These are phyloP conservation scores for Ameiurus melas DNA, from an alignment of 2,113 vertebrate species.

Conservation along the genomic window DNA sequence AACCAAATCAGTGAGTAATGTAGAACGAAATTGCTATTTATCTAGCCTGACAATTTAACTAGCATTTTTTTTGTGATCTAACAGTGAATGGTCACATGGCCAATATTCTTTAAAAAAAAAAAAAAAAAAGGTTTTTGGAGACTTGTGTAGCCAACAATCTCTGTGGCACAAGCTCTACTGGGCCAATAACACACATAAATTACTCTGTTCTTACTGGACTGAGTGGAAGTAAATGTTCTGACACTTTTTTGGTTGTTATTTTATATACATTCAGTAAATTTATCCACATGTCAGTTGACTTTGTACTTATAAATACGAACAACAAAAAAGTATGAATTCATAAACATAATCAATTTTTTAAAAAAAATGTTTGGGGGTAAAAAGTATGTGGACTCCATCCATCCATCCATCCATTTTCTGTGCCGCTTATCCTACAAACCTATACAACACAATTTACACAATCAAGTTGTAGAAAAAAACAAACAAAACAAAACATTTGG, in stretches of 20 bases:
- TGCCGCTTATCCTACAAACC: too few species aligned
- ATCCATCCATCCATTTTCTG: too few species aligned
- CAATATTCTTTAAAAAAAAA: not conserved
- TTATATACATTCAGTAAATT: not conserved
- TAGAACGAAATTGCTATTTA: not conserved
- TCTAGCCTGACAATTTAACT: not conserved
- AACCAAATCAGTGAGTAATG: not conserved
- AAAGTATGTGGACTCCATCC: too few species aligned
- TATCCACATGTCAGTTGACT: too few species aligned
- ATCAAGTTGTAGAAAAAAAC: too few species aligned
- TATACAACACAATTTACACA: too few species aligned
- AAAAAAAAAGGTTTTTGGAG: not conserved
- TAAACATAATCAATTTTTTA: not conserved
- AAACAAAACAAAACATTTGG: too few species aligned
- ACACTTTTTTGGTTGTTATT: not conserved
- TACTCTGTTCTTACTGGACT: not conserved
- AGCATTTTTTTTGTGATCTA: not conserved
- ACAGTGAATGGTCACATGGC: not conserved
- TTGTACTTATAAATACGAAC: too few species aligned
- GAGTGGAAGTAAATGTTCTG: not conserved
- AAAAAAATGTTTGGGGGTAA: too few species aligned
- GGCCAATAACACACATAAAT: not conserved
- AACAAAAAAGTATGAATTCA: too few species aligned
- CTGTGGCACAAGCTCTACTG: not conserved
- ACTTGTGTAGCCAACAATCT: not conserved